Conservation (phyloP, 1,140 invertebrate species). For the Cydia pomonella region DNA sequence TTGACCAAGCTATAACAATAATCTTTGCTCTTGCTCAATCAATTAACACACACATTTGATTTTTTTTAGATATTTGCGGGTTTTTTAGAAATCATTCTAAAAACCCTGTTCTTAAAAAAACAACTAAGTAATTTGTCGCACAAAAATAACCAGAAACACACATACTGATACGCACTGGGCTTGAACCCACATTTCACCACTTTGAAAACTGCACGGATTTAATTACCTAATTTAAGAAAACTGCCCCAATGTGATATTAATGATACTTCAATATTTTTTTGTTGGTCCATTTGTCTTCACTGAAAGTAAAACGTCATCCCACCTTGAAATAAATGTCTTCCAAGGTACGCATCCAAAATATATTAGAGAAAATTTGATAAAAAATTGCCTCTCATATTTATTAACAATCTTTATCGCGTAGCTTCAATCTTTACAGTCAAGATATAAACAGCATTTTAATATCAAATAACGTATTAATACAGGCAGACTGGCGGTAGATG, state of each 20-base stretch:
- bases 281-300: neutral
- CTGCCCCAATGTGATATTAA: neutral
- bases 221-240: too few species aligned
- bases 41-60: too few species aligned
- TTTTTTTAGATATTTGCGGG: too few species aligned
- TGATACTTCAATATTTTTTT: neutral
- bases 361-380: neutral
- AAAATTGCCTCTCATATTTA: constrained; percentile 23
- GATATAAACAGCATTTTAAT: neutral
- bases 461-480: neutral
- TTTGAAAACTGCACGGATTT: too few species aligned
- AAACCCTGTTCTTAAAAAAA: too few species aligned
- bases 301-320: neutral
- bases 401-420: constrained; percentile 7
- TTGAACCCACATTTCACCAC: too few species aligned
- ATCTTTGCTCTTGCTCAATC: too few species aligned
- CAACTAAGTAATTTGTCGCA: too few species aligned
- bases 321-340: neutral
- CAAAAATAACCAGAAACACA: too few species aligned
- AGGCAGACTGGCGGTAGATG: neutral
- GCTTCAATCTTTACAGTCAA: neutral
- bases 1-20: too few species aligned
- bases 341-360: neutral
- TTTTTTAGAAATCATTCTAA: too few species aligned
- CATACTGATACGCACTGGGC: too few species aligned